phyloP scores from a whole-genome alignment of 2,888 invertebrate genomes.

The Diplolepis rosae region DNA sequence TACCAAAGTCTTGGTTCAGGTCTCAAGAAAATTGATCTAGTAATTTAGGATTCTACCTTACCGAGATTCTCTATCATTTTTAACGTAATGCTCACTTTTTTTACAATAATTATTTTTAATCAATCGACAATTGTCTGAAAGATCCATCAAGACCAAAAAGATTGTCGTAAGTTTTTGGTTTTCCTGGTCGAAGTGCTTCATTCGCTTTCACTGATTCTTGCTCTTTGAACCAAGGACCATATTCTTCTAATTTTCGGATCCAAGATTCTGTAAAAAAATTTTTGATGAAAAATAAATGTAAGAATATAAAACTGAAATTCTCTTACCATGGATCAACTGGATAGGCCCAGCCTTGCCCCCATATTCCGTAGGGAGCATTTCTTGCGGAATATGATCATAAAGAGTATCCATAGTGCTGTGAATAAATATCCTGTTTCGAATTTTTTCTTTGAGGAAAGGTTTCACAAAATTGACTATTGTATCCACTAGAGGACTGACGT shows the following conservation, averaged over 20 bases:
- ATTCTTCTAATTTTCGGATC: conserved; percentile 85
- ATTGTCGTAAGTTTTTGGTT: conserved; percentile 89
- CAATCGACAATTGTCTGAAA: conserved; percentile 88
- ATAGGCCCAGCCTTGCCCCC: conserved; percentile 87
- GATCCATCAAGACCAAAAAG: conserved; percentile 93
- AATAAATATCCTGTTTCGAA: conserved; percentile 86
- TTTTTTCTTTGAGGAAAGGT: conserved; percentile 91
- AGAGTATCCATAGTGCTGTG: conserved; percentile 85
- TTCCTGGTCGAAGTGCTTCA: conserved; percentile 87
- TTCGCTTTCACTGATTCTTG: conserved; percentile 87
- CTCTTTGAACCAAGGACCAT: conserved; percentile 87
- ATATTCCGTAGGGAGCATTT: conserved; percentile 87
- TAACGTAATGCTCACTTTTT: neutral
- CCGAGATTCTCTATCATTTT: neutral
- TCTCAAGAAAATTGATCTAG: neutral
- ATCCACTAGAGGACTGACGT: conserved; percentile 88
- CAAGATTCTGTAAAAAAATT: conserved; percentile 78
- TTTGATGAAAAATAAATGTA: neutral
- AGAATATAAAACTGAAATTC: neutral
- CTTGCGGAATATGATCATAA: conserved; percentile 86
- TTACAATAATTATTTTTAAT: conserved; percentile 73
- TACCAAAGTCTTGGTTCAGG: too few relatives aligned
- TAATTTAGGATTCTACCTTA: neutral
- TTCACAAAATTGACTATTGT: conserved; percentile 90
- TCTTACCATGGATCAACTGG: conserved; percentile 81